Base-by-base conservation (phyloP, 1,140 invertebrate species). In the Marisa cornuarietis region DNA sequence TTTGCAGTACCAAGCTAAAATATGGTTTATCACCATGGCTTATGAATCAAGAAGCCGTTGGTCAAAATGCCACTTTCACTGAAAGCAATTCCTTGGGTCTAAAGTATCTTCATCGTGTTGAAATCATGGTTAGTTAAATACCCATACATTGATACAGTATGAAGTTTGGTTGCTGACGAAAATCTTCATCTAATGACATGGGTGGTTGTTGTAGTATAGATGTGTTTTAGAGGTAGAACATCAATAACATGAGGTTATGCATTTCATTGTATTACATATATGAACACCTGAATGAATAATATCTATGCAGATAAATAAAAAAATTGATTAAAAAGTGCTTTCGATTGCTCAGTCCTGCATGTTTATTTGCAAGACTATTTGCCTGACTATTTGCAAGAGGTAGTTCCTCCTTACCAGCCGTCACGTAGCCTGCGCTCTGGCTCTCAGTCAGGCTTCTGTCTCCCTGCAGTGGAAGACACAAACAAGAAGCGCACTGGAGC, bases 21-120 rank as follows among this genome's bases (percentile, higher is more conserved):
- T 86, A 82, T 49, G 84, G 82, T 6, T 81, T 68, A 10, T 72
- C 73, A 20, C 83, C 83, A 22, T 84, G 80, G 75, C n/a, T 58
- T 18, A 72, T 84, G 5, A 76, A 49, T 22, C 49, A 52, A 0
- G 65, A 42, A 14, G 71, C 54, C 0, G 14, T 54, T 22, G 84
- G 83, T 26, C 76, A 78, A n/a, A 84, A 80, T 51, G 51, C 16
- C 13, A 54, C 52, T 20, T 73, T 81, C 20, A 42, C 13, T 8
- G 71, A 74, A 71, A 54, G 52, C 8, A 80, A 80, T 52, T 20
- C 52, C 18, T 16, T 10, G 6, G 73, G 74, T 10, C 42, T 65
- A 65, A 73, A 80, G 16, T n/a, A 62, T 61, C 63, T 80, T 71
- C 79, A 80, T 52, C 63, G 26, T 11, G 79, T 76, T 20, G n/a